Percentiles rank a stretch among this genome's conserved stretches.
phyloP scores from a whole-genome alignment of 2,797 vertebrate species.

The Lagorchestes hirsutus region DNA sequence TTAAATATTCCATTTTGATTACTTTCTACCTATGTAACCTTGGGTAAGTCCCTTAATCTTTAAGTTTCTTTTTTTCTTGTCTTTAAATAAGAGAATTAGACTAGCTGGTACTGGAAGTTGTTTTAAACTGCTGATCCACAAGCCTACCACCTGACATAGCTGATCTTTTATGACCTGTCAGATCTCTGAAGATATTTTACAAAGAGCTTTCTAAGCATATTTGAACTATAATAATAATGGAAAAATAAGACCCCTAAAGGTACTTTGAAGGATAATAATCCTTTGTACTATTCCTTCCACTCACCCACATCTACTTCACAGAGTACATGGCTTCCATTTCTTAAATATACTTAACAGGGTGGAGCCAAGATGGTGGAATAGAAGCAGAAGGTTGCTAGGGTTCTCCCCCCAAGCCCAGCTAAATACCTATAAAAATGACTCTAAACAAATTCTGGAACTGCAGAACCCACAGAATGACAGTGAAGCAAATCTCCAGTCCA shows the following conservation, averaged over 20 bases:
- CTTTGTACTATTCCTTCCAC: neutral
- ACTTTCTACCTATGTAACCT: neutral
- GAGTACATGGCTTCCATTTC: neutral
- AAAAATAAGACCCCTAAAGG: neutral
- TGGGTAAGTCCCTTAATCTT: neutral
- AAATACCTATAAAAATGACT: too few species aligned
- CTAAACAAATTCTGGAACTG: too few species aligned
- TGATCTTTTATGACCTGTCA: neutral
- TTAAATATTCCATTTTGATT: neutral
- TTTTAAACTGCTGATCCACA: neutral
- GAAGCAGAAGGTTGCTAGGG: too few species aligned
- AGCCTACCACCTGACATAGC: neutral
- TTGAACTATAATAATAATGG: neutral
- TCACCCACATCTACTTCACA: neutral
- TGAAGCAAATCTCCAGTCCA: too few species aligned
- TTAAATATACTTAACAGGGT: neutral
- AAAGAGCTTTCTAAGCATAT: neutral
- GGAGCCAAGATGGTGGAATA: too few species aligned
- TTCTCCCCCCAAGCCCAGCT: too few species aligned
- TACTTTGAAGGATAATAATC: neutral
- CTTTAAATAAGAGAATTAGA: neutral
- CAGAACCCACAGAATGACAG: too few species aligned
- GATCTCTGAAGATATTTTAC: neutral
- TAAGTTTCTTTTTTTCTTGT: neutral
- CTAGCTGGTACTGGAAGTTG: neutral